phyloP scores from a whole-genome alignment of 2,888 invertebrate species.

The Athalia cordata region DNA sequence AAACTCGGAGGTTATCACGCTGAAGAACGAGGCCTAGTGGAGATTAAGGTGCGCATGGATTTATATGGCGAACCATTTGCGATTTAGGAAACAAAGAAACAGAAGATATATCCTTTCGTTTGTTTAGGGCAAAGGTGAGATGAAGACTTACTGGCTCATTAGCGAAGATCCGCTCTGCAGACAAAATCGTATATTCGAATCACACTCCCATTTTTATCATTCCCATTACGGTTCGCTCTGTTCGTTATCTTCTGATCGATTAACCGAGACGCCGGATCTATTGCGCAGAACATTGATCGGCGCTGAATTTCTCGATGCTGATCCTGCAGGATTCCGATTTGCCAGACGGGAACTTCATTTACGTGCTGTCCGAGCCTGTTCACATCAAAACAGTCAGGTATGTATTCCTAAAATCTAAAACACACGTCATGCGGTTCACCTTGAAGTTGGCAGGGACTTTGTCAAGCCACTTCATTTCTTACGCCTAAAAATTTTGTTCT shows the following conservation, averaged over 20 bases:
- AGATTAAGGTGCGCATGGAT: constrained; percentile 79
- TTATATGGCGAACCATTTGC: not conserved
- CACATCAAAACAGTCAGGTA: constrained; percentile 44
- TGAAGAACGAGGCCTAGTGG: constrained; percentile 83
- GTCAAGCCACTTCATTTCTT: no score
- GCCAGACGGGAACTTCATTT: constrained; percentile 31
- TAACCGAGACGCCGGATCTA: constrained; percentile 75
- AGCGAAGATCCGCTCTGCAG: constrained; percentile 77
- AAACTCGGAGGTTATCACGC: constrained; percentile 84
- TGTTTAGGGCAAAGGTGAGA: constrained; percentile 83
- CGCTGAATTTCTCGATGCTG: constrained; percentile 60
- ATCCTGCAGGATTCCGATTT: constrained; percentile 45
- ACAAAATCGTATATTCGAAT: constrained; percentile 72
- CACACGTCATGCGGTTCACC: no score
- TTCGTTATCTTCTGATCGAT: constrained; percentile 54
- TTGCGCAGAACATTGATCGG: constrained; percentile 71
- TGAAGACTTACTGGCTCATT: constrained; percentile 84
- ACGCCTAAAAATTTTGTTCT: not conserved
- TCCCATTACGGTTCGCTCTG: constrained; percentile 52
- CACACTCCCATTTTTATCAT: constrained; percentile 71
- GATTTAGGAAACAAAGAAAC: not conserved
- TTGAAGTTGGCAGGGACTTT: no score
- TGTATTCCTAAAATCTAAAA: not conserved
- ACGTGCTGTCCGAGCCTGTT: constrained; percentile 40
- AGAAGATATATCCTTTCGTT: not conserved